Conservation (phyloP, 2,113 vertebrate genomes). For the Paramormyrops kingsleyae region DNA sequence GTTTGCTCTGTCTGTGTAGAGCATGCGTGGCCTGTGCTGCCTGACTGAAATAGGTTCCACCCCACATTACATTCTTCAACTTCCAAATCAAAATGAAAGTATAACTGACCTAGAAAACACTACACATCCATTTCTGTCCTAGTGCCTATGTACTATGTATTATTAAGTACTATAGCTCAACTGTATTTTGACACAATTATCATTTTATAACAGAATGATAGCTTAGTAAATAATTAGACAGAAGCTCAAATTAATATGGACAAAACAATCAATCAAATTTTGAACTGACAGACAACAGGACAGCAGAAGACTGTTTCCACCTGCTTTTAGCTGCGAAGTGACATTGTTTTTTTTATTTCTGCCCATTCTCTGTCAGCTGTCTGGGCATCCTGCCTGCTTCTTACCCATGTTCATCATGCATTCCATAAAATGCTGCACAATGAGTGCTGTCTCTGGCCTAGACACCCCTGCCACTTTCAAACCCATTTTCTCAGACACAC, state of each 20-base stretch:
- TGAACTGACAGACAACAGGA: background rate
- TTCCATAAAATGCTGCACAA: background rate
- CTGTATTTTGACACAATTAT: background rate
- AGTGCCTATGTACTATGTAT: background rate
- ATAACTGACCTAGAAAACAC: background rate
- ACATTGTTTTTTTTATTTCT: background rate
- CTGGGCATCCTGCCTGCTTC: background rate
- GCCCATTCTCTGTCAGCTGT: background rate
- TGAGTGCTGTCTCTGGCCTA: background rate
- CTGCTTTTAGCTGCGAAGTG: background rate
- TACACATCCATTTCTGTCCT: background rate
- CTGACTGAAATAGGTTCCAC: background rate
- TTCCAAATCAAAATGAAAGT: background rate
- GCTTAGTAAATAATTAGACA: background rate
- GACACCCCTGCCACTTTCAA: slow-evolving; percentile 7
- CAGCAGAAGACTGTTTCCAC: background rate
- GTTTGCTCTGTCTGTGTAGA: background rate
- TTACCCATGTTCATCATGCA: background rate
- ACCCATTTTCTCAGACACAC: slow-evolving; percentile 8
- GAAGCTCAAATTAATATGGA: background rate
- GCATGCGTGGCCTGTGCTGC: background rate
- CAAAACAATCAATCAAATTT: background rate
- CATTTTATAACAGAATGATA: background rate
- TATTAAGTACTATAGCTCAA: background rate
- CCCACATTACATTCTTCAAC: background rate